phyloP scores from a whole-genome alignment of 2,113 vertebrate species.

The Myxocyprinus asiaticus region DNA sequence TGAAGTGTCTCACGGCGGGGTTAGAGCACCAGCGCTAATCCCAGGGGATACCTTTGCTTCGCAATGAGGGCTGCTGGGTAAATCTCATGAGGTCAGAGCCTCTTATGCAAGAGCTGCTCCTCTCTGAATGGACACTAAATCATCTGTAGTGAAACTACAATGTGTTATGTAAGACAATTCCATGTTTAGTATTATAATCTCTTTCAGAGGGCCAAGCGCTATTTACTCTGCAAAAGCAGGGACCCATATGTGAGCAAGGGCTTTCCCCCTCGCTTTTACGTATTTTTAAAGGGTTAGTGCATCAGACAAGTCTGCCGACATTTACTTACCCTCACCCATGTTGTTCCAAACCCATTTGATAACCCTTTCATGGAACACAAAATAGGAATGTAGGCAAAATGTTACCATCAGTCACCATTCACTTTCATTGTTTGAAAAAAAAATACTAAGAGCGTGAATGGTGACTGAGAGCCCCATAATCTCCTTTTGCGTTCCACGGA shows the following conservation, averaged over 20 bases:
- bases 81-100: slow-evolving; percentile 62
- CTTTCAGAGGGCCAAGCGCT: slow-evolving; percentile 36
- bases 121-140: slow-evolving; percentile 54
- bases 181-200: slow-evolving; percentile 72
- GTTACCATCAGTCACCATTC: too few species aligned
- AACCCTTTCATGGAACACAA: too few species aligned
- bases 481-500: too few species aligned
- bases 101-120: slow-evolving; percentile 68
- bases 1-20: neutral
- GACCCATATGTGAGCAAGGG: slow-evolving; percentile 61
- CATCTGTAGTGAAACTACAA: slow-evolving; percentile 57
- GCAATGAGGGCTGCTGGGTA: slow-evolving; percentile 41
- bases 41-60: slow-evolving; percentile 47
- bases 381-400: too few species aligned
- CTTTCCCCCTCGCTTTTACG: neutral
- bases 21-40: slow-evolving; percentile 44
- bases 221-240: slow-evolving; percentile 51
- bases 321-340: too few species aligned
- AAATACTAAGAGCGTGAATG: too few species aligned
- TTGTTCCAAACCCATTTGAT: too few species aligned
- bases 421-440: too few species aligned
- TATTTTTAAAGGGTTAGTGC: neutral
- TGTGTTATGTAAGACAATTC: slow-evolving; percentile 75
- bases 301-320: too few species aligned
- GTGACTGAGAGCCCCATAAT: too few species aligned